Base-by-base conservation (phyloP, 2,888 invertebrate species). In the Latheticus oryzae region DNA sequence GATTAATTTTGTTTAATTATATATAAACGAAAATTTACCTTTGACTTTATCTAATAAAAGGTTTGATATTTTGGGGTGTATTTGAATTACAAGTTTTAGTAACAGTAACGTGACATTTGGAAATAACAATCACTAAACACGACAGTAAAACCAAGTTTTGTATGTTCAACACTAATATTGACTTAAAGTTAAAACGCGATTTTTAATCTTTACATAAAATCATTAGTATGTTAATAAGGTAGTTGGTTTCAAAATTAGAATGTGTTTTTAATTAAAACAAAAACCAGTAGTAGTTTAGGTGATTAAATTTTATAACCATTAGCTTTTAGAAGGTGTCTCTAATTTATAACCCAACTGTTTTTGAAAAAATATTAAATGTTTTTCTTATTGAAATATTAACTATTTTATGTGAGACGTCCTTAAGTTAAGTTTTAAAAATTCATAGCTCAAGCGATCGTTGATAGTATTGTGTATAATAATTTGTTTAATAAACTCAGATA, bases 401-500 rank as follows among this genome's bases (percentile, higher is more conserved):
- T 26, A 16, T 17, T 42, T 33, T 24, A 35, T 43, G 47, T 48
- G 37, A 48, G 37, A n/a, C n/a, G n/a, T n/a, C n/a, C n/a, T n/a
- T n/a, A n/a, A 24, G 24, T 19, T 13, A 17, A n/a, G 8, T 32
- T 45, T 32, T 32, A 45, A 51, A 40, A 51, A 51, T 51, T 32
- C 51, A 51, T 51, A 51, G 51, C 19, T 28, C 51, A 40, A 5
- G 33, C 30, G 52, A 52, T 52, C 21, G 5, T 13, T 43, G 52
- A 52, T 54, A 54, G n/a, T 37, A 47, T 33, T 47, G 47, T 47
- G 19, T 53, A 40, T 55, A 55, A 55, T 47, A 48, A 48, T 55
- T 55, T 47, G 47, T 48, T 55, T 55, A 47, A 55, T 54, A 54
- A 54, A 35, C 30, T 47, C 55, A 40, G 30, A 47, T 48, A 55